Evolutionary conservation across 2,888 invertebrate species (phyloP).

Genomic region (Eueremaeus valkanovi): DNA sequence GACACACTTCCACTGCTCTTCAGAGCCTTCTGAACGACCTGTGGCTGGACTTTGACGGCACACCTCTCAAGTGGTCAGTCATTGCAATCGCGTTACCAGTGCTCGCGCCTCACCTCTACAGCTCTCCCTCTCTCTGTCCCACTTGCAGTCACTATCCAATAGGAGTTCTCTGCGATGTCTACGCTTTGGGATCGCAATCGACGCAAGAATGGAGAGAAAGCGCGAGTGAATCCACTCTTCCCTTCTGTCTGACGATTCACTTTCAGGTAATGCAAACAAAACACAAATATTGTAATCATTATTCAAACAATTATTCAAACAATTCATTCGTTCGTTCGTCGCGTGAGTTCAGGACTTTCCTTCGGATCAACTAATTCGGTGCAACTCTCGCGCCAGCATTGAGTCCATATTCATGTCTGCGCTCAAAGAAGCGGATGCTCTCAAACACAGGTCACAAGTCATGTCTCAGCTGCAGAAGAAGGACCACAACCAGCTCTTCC

Average conservation of each 20-base stretch:
- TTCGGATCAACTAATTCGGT: constrained; percentile 78
- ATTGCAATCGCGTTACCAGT: no score
- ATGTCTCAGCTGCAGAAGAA: constrained; percentile 90
- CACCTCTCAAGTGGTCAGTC: constrained; percentile 74
- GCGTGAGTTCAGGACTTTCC: no score
- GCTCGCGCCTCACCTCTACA: neutral
- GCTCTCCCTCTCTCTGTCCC: constrained; percentile 30
- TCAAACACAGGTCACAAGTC: constrained; percentile 87
- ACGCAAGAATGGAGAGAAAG: constrained; percentile 68
- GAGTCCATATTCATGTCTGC: constrained; percentile 93
- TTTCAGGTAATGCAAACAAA: no score
- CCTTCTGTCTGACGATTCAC: neutral
- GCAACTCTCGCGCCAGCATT: constrained; percentile 65
- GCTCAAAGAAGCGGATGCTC: constrained; percentile 95
- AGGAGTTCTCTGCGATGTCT: constrained; percentile 87
- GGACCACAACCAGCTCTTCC: constrained; percentile 94
- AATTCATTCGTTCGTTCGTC: no score
- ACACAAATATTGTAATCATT: no score
- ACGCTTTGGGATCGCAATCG: constrained; percentile 64
- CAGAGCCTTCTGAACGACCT: constrained; percentile 75
- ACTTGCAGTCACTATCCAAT: constrained; percentile 61
- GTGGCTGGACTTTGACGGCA: constrained; percentile 91
- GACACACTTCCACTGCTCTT: constrained; percentile 77
- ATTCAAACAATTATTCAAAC: no score
- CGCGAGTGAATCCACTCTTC: constrained; percentile 68